phyloP scores from a whole-genome alignment of 1,140 invertebrate genomes.

The Drosophila ficusphila region DNA sequence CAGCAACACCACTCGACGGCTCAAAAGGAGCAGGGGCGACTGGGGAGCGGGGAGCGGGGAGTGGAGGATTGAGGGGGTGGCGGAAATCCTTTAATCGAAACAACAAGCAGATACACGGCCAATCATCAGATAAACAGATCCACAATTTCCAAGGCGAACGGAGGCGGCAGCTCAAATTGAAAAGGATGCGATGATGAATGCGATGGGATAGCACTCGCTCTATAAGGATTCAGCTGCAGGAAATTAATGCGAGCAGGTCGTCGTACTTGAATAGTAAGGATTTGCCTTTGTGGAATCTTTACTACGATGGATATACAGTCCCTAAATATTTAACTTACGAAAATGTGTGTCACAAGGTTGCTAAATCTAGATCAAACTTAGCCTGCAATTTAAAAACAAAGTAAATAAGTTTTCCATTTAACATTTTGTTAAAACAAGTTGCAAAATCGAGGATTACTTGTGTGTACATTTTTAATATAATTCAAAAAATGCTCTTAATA shows the following conservation, averaged over 20 bases:
- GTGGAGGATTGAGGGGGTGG: too few relatives aligned
- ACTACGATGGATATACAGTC: too few relatives aligned
- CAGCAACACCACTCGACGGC: slow-evolving; percentile 17
- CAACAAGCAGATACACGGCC: slow-evolving; percentile 44
- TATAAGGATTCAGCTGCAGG: background rate
- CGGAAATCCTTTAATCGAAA: slow-evolving; percentile 60
- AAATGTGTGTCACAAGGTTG: too few relatives aligned
- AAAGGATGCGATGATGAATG: slow-evolving; percentile 1
- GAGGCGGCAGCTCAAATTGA: background rate
- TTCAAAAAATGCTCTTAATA: too few relatives aligned
- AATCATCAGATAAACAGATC: slow-evolving; percentile 1
- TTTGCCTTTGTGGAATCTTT: background rate
- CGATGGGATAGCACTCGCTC: background rate
- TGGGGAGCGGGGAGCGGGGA: background rate
- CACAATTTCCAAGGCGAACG: background rate
- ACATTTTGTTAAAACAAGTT: too few relatives aligned
- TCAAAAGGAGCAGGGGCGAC: too few relatives aligned
- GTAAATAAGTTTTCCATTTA: too few relatives aligned
- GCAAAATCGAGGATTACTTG: too few relatives aligned
- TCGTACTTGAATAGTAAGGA: background rate
- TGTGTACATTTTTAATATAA: too few relatives aligned
- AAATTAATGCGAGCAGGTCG: background rate
- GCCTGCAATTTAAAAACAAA: too few relatives aligned
- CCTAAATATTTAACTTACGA: background rate
- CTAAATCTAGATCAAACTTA: too few relatives aligned